Percentiles rank a stretch among this genome's conserved stretches.
phyloP scores from a whole-genome alignment of 37 sponge, comb jelly and placozoan species.

The Halichondria panicea region DNA sequence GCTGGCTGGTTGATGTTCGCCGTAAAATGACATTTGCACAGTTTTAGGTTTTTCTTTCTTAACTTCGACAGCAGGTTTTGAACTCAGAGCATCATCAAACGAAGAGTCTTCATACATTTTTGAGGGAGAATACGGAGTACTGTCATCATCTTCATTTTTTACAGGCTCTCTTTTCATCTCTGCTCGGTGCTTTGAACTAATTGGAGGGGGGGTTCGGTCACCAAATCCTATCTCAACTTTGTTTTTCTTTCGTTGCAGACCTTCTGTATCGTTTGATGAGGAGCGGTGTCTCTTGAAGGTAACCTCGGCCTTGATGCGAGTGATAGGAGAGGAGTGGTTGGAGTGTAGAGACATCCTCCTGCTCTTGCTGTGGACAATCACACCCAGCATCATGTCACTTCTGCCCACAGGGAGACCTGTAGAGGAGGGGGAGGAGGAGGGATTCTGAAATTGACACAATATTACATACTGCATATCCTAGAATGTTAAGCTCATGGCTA shows the following conservation, averaged over 20 bases:
- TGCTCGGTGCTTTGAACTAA: background rate
- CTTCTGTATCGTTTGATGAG: background rate
- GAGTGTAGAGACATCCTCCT: too few species aligned
- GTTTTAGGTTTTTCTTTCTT: slow-evolving; percentile 2
- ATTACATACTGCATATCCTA: too few species aligned
- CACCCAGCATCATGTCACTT: slow-evolving; percentile 40
- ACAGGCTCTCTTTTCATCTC: background rate
- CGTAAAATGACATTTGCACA: slow-evolving; percentile 45
- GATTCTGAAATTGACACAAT: background rate
- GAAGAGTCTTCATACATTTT: background rate
- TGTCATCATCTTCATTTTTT: background rate
- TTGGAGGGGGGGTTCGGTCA: slow-evolving; percentile 30
- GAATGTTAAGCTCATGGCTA: too few species aligned
- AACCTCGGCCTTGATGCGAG: background rate
- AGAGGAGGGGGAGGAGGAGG: background rate
- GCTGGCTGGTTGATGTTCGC: slow-evolving; percentile 15
- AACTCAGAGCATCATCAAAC: background rate
- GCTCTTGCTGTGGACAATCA: slow-evolving; percentile 46
- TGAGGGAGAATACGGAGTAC: background rate
- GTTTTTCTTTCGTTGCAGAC: background rate
- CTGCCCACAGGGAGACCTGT: slow-evolving; percentile 44
- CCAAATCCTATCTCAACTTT: slow-evolving; percentile 41
- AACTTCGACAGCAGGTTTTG: background rate
- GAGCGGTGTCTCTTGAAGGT: slow-evolving; percentile 30
- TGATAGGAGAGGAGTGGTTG: background rate